These are phyloP conservation scores for Atrichornis clamosus DNA, from an alignment of 2,113 vertebrate species.

Conservation along the genomic window DNA sequence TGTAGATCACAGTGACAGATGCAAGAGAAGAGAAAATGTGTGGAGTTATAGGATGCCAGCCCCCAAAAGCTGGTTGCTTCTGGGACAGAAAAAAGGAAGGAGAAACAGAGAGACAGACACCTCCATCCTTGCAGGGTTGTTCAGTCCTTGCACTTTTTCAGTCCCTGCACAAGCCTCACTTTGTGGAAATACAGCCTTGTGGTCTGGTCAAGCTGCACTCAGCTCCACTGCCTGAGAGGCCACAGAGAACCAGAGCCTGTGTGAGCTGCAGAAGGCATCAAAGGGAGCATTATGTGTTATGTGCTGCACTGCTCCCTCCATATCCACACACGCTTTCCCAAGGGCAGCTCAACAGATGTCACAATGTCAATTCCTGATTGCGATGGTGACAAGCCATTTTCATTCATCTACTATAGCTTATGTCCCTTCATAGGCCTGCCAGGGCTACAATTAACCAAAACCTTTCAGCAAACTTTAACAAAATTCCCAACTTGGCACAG, in stretches of 20 bases:
- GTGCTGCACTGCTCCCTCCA: accelerated
- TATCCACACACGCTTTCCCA: accelerated
- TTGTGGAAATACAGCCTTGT: background rate
- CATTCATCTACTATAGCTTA: background rate
- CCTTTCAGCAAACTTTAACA: background rate
- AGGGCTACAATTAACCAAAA: background rate
- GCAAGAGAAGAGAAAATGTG: background rate
- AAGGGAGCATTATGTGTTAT: background rate
- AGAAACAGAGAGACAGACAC: background rate
- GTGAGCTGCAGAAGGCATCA: background rate
- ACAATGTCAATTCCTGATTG: background rate
- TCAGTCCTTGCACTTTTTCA: background rate
- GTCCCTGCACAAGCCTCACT: background rate
- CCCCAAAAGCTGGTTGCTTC: background rate
- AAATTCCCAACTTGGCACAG: background rate
- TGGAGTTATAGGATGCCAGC: background rate
- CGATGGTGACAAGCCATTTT: background rate
- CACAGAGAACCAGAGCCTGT: background rate
- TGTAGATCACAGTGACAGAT: background rate
- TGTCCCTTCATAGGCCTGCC: background rate
- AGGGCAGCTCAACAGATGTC: background rate
- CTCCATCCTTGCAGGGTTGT: background rate
- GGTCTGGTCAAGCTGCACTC: background rate
- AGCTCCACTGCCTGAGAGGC: background rate
- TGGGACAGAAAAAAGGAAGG: background rate